Base-by-base conservation (phyloP, 2,888 invertebrate genomes). In the Esperia sulphurella region DNA sequence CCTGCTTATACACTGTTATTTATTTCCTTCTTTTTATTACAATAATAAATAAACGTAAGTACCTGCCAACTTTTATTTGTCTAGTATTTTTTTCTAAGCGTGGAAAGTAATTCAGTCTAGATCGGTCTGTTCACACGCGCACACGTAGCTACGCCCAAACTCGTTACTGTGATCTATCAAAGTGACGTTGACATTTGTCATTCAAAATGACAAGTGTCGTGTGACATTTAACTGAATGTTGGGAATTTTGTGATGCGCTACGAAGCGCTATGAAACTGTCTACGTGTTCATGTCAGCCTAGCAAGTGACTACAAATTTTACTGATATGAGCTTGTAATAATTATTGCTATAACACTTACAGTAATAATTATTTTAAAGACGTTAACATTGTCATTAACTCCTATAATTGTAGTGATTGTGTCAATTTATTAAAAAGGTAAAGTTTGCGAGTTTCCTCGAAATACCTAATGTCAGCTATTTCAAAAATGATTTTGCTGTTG, bases 21-120 rank as follows among this genome's bases (percentile, higher is more conserved):
- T 75, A 74, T 74, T 69, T 65, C 64, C 66, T 65, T 77, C 70
- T 78, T 77, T 75, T 68, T 67, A 65, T 68, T 71, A 71, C 74
- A 71, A 76, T 72, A 72, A 21, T 21, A 21, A 21, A 21, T 21
- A 21, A 21, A 21, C 21, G 21, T 21, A 21, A 21, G 21, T 21
- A 21, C 21, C 8, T 31, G 31, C 8, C 67, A 61, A 70, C 74
- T 79, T 79, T 78, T 74, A 73, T 75, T 35, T 35, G n/a, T 65
- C 70, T 71, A 67, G 68, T 65, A 62, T 71, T 71, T 77, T 81
- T 80, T 73, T 73, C 71, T 74, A 77, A 35, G 55, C 64, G 70
- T 66, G 68, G 68, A 68, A 68, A 69, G 68, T 70, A 65, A 75
- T 71, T 79, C 83, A 85, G 81, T 84, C 77, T 79, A 79, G 76